Evolutionary conservation across 2,888 invertebrate genomes (phyloP).

Genomic region (Lycia hirtaria): DNA sequence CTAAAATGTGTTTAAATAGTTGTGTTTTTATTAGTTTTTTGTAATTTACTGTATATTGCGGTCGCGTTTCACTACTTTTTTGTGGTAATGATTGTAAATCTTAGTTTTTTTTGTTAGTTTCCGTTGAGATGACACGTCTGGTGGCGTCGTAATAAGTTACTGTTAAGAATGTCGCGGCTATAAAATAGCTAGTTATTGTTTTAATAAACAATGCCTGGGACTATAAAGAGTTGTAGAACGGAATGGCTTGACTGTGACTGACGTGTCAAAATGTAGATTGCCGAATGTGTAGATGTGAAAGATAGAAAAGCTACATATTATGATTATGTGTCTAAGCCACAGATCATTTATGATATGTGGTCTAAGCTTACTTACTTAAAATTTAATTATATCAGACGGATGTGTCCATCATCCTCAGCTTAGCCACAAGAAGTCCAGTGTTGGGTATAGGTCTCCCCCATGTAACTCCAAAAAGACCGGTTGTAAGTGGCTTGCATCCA

Average conservation of each 20-base stretch:
- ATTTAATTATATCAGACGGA: too few species aligned
- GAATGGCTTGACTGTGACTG: slow-evolving; percentile 66
- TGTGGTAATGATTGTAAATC: slow-evolving; percentile 59
- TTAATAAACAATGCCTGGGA: slow-evolving; percentile 78
- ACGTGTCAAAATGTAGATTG: slow-evolving; percentile 72
- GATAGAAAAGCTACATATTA: neutral
- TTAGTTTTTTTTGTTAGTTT: slow-evolving; percentile 51
- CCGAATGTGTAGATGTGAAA: slow-evolving; percentile 31
- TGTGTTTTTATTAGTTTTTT: slow-evolving; percentile 24
- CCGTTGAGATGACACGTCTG: slow-evolving; percentile 50
- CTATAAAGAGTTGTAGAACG: slow-evolving; percentile 72
- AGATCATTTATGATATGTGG: neutral
- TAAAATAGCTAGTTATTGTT: slow-evolving; percentile 80
- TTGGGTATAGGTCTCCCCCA: too few species aligned
- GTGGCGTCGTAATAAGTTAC: slow-evolving; percentile 68
- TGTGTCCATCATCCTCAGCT: too few species aligned
- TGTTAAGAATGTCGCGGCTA: slow-evolving; percentile 73
- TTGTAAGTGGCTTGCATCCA: too few species aligned
- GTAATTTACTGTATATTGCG: slow-evolving; percentile 59
- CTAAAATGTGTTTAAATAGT: slow-evolving; percentile 51
- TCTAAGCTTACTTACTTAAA: neutral
- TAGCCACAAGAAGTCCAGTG: too few species aligned
- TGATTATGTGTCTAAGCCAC: slow-evolving; percentile 11
- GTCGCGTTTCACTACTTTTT: slow-evolving; percentile 57
- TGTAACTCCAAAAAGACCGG: too few species aligned